Evolutionary conservation across 2,888 invertebrate species (phyloP).

Genomic region (Ecliptopera silaceata): DNA sequence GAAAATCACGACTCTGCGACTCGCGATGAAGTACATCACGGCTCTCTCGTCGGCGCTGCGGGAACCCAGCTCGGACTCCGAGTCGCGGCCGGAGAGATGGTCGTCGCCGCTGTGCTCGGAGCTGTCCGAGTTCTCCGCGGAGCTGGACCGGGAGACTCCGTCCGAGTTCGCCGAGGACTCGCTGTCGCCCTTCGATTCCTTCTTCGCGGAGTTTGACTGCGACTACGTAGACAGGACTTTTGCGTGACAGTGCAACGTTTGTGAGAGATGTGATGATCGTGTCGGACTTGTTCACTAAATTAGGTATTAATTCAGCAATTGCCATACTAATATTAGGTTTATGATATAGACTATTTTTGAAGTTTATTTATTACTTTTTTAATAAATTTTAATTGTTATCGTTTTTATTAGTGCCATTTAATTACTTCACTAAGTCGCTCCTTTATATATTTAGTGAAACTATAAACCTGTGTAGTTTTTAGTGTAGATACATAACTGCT

Average conservation of each 20-base stretch:
- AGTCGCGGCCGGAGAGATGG: constrained; percentile 64
- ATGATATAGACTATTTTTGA: constrained; percentile 63
- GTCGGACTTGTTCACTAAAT: constrained; percentile 47
- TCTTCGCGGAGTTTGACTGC: constrained; percentile 79
- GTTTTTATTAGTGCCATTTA: constrained; percentile 54
- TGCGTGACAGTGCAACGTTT: constrained; percentile 67
- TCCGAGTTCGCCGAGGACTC: constrained; percentile 80
- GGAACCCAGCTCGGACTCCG: constrained; percentile 46
- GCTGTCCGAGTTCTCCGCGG: constrained; percentile 78
- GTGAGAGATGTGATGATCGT: constrained; percentile 50
- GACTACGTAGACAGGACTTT: constrained; percentile 78
- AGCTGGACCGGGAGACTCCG: constrained; percentile 75
- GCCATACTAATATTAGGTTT: constrained; percentile 77
- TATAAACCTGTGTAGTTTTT: too few relatives aligned
- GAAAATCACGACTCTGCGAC: constrained; percentile 93
- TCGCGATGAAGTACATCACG: constrained; percentile 94
- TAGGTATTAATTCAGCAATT: constrained; percentile 67
- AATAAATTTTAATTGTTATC: constrained; percentile 76
- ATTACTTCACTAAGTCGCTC: constrained; percentile 29
- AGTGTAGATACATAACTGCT: too few relatives aligned
- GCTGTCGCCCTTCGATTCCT: constrained; percentile 83
- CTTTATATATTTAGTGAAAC: background rate
- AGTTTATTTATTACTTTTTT: constrained; percentile 63
- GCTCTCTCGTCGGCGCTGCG: constrained; percentile 87
- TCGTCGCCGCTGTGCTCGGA: constrained; percentile 79